phyloP scores from a whole-genome alignment of 2,797 vertebrate species.

The Semotilus atromaculatus region DNA sequence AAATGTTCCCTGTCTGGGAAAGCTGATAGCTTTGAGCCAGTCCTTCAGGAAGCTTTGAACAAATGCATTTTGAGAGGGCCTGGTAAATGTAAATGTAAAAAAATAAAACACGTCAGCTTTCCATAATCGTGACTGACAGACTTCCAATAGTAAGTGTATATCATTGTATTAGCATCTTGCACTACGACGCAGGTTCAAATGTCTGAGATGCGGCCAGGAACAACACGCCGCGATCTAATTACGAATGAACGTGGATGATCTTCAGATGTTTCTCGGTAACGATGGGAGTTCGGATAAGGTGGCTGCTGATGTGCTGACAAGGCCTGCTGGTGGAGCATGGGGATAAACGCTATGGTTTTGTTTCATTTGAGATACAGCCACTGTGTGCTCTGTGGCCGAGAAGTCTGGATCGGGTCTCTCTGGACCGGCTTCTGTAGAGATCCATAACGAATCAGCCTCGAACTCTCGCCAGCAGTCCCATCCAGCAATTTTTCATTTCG shows the following conservation, averaged over 20 bases:
- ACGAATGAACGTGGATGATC: background rate
- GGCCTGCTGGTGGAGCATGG: constrained; percentile 18
- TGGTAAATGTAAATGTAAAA: constrained; percentile 28
- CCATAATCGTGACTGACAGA: constrained; percentile 30
- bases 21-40: constrained; percentile 30
- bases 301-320: constrained; percentile 49
- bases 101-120: background rate
- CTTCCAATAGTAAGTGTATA: constrained; percentile 4
- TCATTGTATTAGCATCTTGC: constrained; percentile 32
- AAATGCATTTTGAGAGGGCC: constrained; percentile 29
- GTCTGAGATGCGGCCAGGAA: constrained; percentile 33
- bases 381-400: constrained; percentile 71
- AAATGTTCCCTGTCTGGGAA: constrained; percentile 31
- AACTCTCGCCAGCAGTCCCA: constrained; percentile 35
- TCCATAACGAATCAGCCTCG: constrained; percentile 51
- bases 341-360: constrained; percentile 60
- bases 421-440: constrained; percentile 58
- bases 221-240: constrained; percentile 35
- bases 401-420: constrained; percentile 51
- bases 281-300: constrained; percentile 26
- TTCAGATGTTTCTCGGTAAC: constrained; percentile 27
- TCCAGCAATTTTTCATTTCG: constrained; percentile 61
- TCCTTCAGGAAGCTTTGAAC: constrained; percentile 35
- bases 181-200: constrained; percentile 10
- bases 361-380: constrained; percentile 69